Base-by-base conservation (phyloP, 2,888 invertebrate genomes). In the Mythimna ferrago region DNA sequence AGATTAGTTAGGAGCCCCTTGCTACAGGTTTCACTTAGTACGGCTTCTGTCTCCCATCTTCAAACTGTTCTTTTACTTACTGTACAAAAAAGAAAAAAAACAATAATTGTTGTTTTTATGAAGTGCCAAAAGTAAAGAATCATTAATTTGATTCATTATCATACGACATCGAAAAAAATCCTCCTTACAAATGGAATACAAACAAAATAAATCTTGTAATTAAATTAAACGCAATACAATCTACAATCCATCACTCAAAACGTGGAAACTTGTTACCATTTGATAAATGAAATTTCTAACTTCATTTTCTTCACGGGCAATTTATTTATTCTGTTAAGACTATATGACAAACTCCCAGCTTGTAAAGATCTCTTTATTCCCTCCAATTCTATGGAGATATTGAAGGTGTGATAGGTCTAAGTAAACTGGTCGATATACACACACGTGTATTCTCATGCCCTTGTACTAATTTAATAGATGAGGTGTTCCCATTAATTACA, bases 401-500 rank as follows among this genome's bases (percentile, higher is more conserved):
- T 76, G 66, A 62, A 76, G 72, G 82, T 79, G 82, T 83, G 81
- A 87, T 65, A 86, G 92, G 85, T 92, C 95, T 86, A 14, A 66
- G 73, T 88, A 91, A 26, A 74, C 58, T 94, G 94, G 94, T 89
- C 82, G 85, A 88, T 88, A 87, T 85, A 86, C 89, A 76, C 91
- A 90, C 93, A 93, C 92, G 92, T 93, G 93, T 93, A 93, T 93
- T 92, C 92, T 92, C 92, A 91, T 90, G 93, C 93, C 93, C 93
- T 94, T 93, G 89, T 92, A 92, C 94, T 96, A 96, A 96, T 96
- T 95, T 94, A 95, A 96, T 96, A 96, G 93, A 96, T 95, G 95
- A 96, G 96, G 96, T 96, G 96, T 95, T 95, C 92, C 89, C 94
- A 93, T 95, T 95, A 96, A 96, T 96, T 95, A 96, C 95, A 95